Conservation (phyloP, 2,888 invertebrate genomes). For the Philaethria dido region DNA sequence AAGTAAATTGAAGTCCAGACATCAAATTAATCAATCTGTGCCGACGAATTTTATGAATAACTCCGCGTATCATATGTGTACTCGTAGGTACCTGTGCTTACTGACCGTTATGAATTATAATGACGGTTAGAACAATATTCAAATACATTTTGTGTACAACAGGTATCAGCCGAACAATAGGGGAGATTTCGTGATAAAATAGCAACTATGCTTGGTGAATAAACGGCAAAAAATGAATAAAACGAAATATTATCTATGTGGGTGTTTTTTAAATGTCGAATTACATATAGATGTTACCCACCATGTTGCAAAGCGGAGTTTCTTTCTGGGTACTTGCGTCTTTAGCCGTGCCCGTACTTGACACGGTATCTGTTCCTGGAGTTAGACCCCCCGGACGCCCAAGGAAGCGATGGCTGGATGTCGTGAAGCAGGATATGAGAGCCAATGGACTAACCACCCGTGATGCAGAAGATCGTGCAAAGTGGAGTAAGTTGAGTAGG, state of each 20-base stretch:
- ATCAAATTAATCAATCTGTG: slow-evolving; percentile 8
- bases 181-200: slow-evolving; percentile 30
- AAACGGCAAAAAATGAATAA: slow-evolving; percentile 6
- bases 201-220: slow-evolving; percentile 18
- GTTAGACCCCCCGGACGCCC: no score
- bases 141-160: slow-evolving; percentile 19
- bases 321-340: no score
- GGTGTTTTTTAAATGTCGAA: not conserved
- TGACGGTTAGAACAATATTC: slow-evolving; percentile 27
- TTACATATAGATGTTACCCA: not conserved
- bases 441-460: no score
- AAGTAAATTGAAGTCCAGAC: slow-evolving; percentile 4
- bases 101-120: slow-evolving; percentile 25
- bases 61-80: slow-evolving; percentile 3
- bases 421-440: no score
- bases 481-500: no score
- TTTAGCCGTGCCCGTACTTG: no score
- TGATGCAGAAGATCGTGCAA: no score
- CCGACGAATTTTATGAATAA: slow-evolving; percentile 16
- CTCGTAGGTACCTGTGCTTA: not conserved
- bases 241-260: slow-evolving; percentile 4
- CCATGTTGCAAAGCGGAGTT: no score
- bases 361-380: no score
- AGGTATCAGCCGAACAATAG: slow-evolving; percentile 24
- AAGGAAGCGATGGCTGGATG: no score